Conservation (phyloP, 64 coral and sea anemone species). For the Stichodactyla mertensii region DNA sequence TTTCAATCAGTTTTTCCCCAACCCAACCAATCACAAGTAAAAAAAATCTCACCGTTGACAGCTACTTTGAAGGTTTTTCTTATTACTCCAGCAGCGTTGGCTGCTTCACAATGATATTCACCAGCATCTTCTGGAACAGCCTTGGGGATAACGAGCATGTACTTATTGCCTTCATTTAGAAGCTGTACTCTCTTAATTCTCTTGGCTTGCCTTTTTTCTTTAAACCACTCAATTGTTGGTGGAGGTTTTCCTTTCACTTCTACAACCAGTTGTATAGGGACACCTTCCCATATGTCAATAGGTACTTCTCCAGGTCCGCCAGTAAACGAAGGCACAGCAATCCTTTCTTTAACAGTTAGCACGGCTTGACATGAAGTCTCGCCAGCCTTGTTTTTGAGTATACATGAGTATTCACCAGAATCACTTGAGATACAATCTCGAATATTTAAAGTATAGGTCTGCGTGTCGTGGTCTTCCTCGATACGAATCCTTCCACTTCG, state of each 20-base stretch:
- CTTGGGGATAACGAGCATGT: slow-evolving; percentile 69
- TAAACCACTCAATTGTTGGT: slow-evolving; percentile 82
- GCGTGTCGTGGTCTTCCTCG: slow-evolving; percentile 41
- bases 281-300: slow-evolving; percentile 84
- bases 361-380: slow-evolving; percentile 33
- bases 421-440: slow-evolving; percentile 51
- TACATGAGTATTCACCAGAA: slow-evolving; percentile 60
- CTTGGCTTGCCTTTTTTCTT: slow-evolving; percentile 70
- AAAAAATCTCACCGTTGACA: slow-evolving; percentile 63
- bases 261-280: slow-evolving; percentile 66
- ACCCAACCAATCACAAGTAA: no score
- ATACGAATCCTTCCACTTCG: slow-evolving; percentile 61
- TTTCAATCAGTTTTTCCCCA: no score
- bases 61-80: slow-evolving; percentile 62
- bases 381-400: slow-evolving; percentile 45
- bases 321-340: slow-evolving; percentile 51
- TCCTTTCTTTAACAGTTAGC: slow-evolving; percentile 44
- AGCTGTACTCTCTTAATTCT: slow-evolving; percentile 68
- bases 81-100: slow-evolving; percentile 59
- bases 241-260: slow-evolving; percentile 62
- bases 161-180: slow-evolving; percentile 38
- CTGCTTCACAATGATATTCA: slow-evolving; percentile 68
- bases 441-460: slow-evolving; percentile 52
- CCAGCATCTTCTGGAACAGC: slow-evolving; percentile 74
- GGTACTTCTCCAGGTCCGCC: slow-evolving; percentile 56